These are phyloP conservation scores for Yasuhikotakia modesta DNA, from an alignment of 2,797 vertebrate species.

Conservation along the genomic window DNA sequence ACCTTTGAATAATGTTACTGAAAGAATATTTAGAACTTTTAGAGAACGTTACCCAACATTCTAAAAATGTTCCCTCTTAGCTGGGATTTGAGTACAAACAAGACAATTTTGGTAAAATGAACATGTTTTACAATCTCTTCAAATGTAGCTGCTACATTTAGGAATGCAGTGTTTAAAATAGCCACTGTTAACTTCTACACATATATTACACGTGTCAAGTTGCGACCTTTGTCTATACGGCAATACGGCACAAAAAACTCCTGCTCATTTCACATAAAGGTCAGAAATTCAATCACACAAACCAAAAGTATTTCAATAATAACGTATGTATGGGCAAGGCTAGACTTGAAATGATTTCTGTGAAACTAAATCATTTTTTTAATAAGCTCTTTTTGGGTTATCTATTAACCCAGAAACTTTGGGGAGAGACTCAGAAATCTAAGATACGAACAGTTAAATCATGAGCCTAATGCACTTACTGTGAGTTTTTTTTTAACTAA, in stretches of 20 bases:
- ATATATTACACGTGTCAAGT: constrained; percentile 75
- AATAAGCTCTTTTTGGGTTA: constrained; percentile 64
- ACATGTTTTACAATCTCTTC: not conserved
- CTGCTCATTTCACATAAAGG: constrained; percentile 82
- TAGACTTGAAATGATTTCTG: constrained; percentile 69
- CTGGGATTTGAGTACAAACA: not conserved
- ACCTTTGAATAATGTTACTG: too few relatives aligned
- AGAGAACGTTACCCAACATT: too few relatives aligned
- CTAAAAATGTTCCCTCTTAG: too few relatives aligned
- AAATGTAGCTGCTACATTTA: not conserved
- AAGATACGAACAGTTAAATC: constrained; percentile 50
- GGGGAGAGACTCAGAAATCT: constrained; percentile 46
- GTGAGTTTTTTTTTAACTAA: constrained; percentile 22
- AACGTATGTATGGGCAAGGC: constrained; percentile 80
- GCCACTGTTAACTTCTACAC: constrained; percentile 76
- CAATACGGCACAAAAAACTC: constrained; percentile 74
- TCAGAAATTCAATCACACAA: constrained; percentile 85
- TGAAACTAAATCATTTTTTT: constrained; percentile 49
- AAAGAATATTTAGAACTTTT: too few relatives aligned
- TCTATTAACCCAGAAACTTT: constrained; percentile 73
- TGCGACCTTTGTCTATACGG: constrained; percentile 80
- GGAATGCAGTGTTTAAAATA: constrained; percentile 29
- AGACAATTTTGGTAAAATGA: not conserved
- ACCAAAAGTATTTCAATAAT: constrained; percentile 76
- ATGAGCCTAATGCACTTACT: constrained; percentile 17